A percentile compares a stretch with the other conserved stretches of the same genome.
phyloP scores from a whole-genome alignment of 2,888 invertebrate genomes.

The Leucoma salicis region DNA sequence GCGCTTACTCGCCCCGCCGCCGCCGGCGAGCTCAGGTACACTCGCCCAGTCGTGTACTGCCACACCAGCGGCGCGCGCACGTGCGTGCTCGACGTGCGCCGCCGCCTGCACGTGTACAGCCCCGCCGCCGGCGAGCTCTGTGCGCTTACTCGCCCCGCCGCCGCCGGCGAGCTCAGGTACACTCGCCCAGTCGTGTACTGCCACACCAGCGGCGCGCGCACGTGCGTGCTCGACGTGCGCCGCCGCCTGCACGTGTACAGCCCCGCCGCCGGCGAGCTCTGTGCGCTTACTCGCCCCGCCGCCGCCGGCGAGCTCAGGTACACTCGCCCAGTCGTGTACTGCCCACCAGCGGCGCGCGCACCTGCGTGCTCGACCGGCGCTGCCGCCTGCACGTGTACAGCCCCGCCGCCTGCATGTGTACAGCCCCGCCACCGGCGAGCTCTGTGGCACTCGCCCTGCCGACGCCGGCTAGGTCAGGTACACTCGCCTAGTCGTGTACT shows the following conservation, averaged over 20 bases:
- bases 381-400: slow-evolving; percentile 62
- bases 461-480: slow-evolving; percentile 25
- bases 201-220: slow-evolving; percentile 92
- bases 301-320: slow-evolving; percentile 27
- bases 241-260: slow-evolving; percentile 62
- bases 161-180: slow-evolving; percentile 26
- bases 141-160: slow-evolving; percentile 17
- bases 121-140: slow-evolving; percentile 33
- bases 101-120: slow-evolving; percentile 62
- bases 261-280: slow-evolving; percentile 32
- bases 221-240: slow-evolving; percentile 92
- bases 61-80: slow-evolving; percentile 93
- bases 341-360: slow-evolving; percentile 91
- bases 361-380: slow-evolving; percentile 92
- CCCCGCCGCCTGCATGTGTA: slow-evolving; percentile 45
- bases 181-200: slow-evolving; percentile 87
- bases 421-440: slow-evolving; percentile 36
- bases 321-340: slow-evolving; percentile 85
- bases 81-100: slow-evolving; percentile 90
- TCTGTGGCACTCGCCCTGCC: slow-evolving; percentile 19
- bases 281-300: slow-evolving; percentile 18
- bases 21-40: slow-evolving; percentile 24
- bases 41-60: slow-evolving; percentile 86
- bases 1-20: slow-evolving; percentile 19
- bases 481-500: slow-evolving; percentile 84